Evolutionary conservation across 2,888 invertebrate genomes (phyloP).

Genomic region (Drosophila limbata): DNA sequence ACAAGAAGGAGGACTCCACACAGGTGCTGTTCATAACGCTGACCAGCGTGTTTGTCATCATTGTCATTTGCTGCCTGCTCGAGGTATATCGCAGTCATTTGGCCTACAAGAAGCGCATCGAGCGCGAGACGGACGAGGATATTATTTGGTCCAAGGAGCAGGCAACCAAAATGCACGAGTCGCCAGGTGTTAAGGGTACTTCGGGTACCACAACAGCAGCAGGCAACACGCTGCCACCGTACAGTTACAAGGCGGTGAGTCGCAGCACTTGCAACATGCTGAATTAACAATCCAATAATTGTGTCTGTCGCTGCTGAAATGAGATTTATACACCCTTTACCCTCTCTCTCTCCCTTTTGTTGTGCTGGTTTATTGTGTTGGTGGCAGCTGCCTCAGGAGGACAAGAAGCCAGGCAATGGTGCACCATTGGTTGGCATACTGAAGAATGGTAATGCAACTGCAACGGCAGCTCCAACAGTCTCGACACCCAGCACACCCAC

Average conservation of each 20-base stretch:
- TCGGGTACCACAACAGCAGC: background rate
- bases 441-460: slow-evolving; percentile 83
- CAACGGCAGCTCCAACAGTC: slow-evolving; percentile 49
- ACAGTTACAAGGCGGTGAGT: slow-evolving; percentile 86
- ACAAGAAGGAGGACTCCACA: slow-evolving; percentile 92
- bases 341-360: background rate
- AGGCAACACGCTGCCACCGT: slow-evolving; percentile 77
- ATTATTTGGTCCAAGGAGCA: slow-evolving; percentile 91
- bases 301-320: slow-evolving; percentile 29
- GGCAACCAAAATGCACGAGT: slow-evolving; percentile 89
- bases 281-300: slow-evolving; percentile 33
- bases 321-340: slow-evolving; percentile 45
- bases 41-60: slow-evolving; percentile 90
- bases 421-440: slow-evolving; percentile 84
- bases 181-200: slow-evolving; percentile 84
- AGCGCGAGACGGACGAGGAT: slow-evolving; percentile 91
- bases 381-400: slow-evolving; percentile 83
- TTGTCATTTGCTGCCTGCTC: slow-evolving; percentile 89
- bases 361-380: slow-evolving; percentile 2
- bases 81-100: slow-evolving; percentile 92
- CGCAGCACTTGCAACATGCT: slow-evolving; percentile 46
- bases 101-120: slow-evolving; percentile 89
- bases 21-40: slow-evolving; percentile 93
- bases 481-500: slow-evolving; percentile 56
- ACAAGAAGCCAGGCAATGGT: slow-evolving; percentile 81